phyloP scores from a whole-genome alignment of 2,113 vertebrate species.

The Gallinago jamesoni region DNA sequence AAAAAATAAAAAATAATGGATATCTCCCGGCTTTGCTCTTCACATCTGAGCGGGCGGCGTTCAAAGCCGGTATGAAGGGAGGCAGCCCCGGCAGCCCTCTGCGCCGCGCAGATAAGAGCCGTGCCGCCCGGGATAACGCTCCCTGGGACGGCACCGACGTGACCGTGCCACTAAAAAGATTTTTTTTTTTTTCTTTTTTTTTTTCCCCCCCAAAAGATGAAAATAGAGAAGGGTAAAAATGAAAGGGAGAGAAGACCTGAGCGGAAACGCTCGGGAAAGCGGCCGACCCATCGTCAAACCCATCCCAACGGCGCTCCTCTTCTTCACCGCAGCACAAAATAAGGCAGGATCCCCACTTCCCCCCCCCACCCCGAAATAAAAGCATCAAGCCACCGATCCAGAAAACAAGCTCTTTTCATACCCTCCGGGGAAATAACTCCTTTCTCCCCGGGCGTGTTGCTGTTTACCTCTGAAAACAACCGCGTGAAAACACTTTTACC shows the following conservation, averaged over 20 bases:
- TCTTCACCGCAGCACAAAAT: not conserved
- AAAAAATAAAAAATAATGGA: not conserved
- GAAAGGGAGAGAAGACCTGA: not conserved
- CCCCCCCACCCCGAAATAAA: not conserved
- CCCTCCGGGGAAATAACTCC: not conserved
- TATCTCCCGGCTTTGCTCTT: not conserved
- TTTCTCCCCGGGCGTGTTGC: not conserved
- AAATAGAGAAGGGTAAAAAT: not conserved
- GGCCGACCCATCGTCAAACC: not conserved
- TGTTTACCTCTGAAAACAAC: not conserved
- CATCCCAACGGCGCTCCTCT: accelerated
- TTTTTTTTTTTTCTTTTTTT: too few species aligned
- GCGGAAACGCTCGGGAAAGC: accelerated
- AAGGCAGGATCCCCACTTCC: not conserved
- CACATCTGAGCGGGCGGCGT: not conserved
- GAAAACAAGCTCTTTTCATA: not conserved
- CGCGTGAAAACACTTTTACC: not conserved
- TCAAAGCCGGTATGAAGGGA: not conserved
- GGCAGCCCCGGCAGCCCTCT: not conserved
- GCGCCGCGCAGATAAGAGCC: not conserved
- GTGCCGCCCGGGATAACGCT: not conserved
- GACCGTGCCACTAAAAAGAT: not conserved
- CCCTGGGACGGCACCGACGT: not conserved
- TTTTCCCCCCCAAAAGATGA: not conserved
- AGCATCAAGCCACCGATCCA: not conserved